These are phyloP conservation scores for Tyrannus savana DNA, from an alignment of 2,113 vertebrate species.

Conservation along the genomic window DNA sequence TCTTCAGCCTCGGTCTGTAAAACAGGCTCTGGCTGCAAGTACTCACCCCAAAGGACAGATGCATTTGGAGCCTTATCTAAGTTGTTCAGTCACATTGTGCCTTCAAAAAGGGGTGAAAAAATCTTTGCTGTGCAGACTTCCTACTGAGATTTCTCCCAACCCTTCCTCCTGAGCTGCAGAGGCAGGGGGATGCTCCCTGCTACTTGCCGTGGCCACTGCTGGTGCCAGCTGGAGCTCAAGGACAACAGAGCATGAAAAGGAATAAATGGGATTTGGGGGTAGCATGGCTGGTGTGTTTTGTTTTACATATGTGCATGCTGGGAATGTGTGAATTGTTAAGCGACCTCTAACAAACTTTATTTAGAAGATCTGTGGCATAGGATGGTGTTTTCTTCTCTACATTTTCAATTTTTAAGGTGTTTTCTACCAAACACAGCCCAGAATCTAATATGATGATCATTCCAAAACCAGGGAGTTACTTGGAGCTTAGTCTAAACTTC, in stretches of 20 bases:
- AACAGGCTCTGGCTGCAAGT: not conserved
- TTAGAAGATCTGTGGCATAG: not conserved
- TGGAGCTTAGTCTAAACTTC: not conserved
- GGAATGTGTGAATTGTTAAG: not conserved
- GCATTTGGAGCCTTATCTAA: conserved; percentile 2
- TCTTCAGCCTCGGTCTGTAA: not conserved
- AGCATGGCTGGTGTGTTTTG: not conserved
- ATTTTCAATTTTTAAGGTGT: not conserved
- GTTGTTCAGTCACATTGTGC: not conserved
- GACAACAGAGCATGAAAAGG: conserved; percentile 25
- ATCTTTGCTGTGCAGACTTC: conserved; percentile 8
- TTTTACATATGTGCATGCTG: not conserved
- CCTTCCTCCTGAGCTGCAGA: not conserved
- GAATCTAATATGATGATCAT: not conserved
- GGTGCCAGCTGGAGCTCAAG: conserved; percentile 46
- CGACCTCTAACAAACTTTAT: not conserved
- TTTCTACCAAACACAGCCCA: not conserved
- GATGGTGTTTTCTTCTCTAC: not conserved
- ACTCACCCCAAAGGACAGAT: not conserved
- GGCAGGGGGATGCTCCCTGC: not conserved
- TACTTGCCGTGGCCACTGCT: not conserved
- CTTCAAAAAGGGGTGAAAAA: conserved; percentile 17
- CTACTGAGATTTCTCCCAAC: conserved; percentile 16
- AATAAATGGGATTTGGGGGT: conserved; percentile 27
- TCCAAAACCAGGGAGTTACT: not conserved